Conservation (phyloP, 2,797 vertebrate species). For the Cichlasoma orientale region DNA sequence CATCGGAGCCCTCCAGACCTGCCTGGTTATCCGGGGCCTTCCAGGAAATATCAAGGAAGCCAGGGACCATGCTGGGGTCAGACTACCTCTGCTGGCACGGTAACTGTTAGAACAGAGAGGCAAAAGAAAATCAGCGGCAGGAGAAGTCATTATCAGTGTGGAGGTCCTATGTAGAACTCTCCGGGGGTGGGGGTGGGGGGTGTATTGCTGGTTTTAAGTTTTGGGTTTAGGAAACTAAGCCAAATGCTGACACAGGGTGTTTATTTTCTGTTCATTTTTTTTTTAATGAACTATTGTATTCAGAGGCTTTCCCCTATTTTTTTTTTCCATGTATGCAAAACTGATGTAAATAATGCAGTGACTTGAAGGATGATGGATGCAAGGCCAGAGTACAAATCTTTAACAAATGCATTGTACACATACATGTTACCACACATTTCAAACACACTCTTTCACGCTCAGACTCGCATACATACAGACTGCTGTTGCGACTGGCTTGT, state of each 20-base stretch:
- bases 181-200: constrained; percentile 11
- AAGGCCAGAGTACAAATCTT: not conserved
- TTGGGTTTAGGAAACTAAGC: constrained; percentile 21
- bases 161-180: constrained; percentile 48
- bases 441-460: not conserved
- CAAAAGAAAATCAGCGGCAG: constrained; percentile 45
- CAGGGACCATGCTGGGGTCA: constrained; percentile 52
- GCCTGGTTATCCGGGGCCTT: constrained; percentile 44
- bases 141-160: constrained; percentile 72
- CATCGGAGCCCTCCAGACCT: constrained; percentile 25
- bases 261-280: constrained; percentile 18
- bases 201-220: constrained; percentile 19
- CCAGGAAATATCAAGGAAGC: constrained; percentile 62
- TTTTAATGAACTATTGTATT: constrained; percentile 17
- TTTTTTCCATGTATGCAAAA: not conserved
- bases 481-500: constrained; percentile 18
- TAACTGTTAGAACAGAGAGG: constrained; percentile 39
- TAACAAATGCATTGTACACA: not conserved
- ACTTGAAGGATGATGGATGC: not conserved
- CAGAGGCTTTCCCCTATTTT: not conserved
- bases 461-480: not conserved
- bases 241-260: constrained; percentile 17
- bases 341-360: not conserved
- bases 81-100: constrained; percentile 47
- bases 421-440: not conserved